A percentile compares a stretch with the other conserved stretches of the same genome.
Conservation (phyloP, 2,888 invertebrate species). For the Heteropelma amictum region DNA sequence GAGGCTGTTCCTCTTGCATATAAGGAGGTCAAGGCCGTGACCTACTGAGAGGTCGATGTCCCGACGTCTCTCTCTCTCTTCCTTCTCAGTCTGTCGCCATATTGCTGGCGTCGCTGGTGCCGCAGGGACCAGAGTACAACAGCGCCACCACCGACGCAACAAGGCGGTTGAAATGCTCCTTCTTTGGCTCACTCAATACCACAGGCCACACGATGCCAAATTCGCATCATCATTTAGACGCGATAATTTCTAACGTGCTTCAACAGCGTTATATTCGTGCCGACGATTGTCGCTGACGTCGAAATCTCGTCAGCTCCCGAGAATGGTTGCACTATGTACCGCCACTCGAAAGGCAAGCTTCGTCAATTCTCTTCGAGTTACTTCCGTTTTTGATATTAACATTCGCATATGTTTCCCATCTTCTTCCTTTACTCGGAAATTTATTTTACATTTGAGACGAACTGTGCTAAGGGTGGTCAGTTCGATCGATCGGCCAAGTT, state of each 20-base stretch:
- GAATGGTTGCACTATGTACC: too few species aligned
- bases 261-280: not conserved
- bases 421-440: too few species aligned
- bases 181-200: constrained; percentile 30
- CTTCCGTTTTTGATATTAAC: too few species aligned
- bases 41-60: constrained; percentile 73
- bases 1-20: constrained; percentile 67
- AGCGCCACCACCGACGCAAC: constrained; percentile 37
- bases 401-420: too few species aligned
- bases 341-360: too few species aligned
- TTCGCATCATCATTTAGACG: constrained; percentile 1
- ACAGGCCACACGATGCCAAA: constrained; percentile 23
- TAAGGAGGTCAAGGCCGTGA: constrained; percentile 75
- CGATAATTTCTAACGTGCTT: not conserved
- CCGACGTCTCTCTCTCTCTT: constrained; percentile 36
- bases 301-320: too few species aligned
- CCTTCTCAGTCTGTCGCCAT: constrained; percentile 1
- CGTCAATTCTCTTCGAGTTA: too few species aligned
- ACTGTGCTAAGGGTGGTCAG: too few species aligned
- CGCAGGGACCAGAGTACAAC: constrained; percentile 35
- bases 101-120: constrained; percentile 6
- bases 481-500: too few species aligned
- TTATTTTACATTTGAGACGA: too few species aligned
- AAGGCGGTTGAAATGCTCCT: constrained; percentile 34
- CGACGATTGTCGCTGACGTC: too few species aligned